Conservation (phyloP, 2,797 vertebrate genomes). For the Anguilla anguilla region DNA sequence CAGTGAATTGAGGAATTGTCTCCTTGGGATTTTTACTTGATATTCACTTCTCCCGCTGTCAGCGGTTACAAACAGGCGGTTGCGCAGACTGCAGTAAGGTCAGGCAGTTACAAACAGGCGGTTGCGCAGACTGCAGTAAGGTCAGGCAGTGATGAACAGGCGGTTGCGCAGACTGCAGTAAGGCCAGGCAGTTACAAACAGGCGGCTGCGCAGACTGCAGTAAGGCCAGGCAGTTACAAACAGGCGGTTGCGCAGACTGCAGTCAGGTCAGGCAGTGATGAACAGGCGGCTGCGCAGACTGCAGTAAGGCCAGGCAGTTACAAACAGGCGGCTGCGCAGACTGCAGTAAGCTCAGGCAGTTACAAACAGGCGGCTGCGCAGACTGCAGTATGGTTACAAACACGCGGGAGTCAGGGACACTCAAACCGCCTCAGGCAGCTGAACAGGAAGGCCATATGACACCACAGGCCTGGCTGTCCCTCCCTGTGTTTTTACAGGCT, state of each 20-base stretch:
- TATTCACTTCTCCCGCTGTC: neutral
- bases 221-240: neutral
- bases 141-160: neutral
- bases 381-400: neutral
- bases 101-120: neutral
- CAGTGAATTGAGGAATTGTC: neutral
- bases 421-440: neutral
- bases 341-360: neutral
- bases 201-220: neutral
- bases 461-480: neutral
- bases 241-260: neutral
- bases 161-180: neutral
- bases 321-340: too few species aligned
- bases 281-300: neutral
- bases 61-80: neutral
- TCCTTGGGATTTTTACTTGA: neutral
- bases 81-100: neutral
- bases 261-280: neutral
- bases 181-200: neutral
- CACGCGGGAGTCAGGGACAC: neutral
- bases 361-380: too few species aligned
- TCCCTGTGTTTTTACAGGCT: slow-evolving; percentile 8
- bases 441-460: neutral
- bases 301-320: neutral
- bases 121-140: neutral